These are phyloP conservation scores for Hippocampus barbouri DNA, from an alignment of 2,113 vertebrate species.

Conservation along the genomic window DNA sequence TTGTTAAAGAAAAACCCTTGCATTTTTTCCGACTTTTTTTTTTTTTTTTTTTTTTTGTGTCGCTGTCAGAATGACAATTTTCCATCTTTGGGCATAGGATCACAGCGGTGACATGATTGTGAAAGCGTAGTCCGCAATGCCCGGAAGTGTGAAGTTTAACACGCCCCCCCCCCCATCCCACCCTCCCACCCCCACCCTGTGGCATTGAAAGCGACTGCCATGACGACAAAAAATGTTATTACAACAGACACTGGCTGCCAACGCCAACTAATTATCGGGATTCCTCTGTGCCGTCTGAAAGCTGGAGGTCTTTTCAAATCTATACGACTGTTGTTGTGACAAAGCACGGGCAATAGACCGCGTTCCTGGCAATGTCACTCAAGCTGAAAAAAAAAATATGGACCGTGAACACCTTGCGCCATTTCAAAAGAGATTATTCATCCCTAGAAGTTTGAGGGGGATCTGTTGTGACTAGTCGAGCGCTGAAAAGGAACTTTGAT, in stretches of 20 bases:
- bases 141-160: too few relatives aligned
- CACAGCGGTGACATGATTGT: background rate
- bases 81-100: background rate
- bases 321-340: too few relatives aligned
- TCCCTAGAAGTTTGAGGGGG: background rate
- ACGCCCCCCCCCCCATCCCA: too few relatives aligned
- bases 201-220: background rate
- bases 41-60: background rate
- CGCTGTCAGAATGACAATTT: background rate
- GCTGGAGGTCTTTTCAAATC: background rate
- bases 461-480: background rate
- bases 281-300: too few relatives aligned
- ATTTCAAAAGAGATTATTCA: background rate
- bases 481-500: background rate
- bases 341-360: background rate
- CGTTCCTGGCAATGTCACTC: background rate
- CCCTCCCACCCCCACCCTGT: too few relatives aligned
- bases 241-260: background rate
- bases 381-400: background rate
- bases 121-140: background rate
- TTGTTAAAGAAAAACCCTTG: background rate
- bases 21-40: background rate
- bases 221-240: background rate
- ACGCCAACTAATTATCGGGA: background rate
- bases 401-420: background rate